Conservation (phyloP, 2,113 vertebrate species). For the Cairina moschata region DNA sequence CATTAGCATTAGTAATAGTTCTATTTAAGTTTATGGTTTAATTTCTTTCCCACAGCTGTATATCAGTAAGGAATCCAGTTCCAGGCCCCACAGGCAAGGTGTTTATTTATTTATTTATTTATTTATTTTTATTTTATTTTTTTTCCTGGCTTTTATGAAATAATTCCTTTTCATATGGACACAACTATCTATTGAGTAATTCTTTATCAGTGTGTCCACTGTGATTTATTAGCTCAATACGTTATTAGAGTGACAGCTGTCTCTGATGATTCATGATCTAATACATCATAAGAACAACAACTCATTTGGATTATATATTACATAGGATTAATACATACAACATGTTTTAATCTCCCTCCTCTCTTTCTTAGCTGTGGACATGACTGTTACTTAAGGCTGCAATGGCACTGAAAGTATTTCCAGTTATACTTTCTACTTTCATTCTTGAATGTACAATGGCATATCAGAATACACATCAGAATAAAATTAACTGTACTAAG, state of each 20-base stretch:
- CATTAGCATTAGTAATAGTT: not conserved
- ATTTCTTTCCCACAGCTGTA: not conserved
- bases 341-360: not conserved
- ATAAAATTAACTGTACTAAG: not conserved
- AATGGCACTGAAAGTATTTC: not conserved
- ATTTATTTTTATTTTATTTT: not conserved
- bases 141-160: slow-evolving; percentile 42
- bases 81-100: not conserved
- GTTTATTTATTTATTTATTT: too few species aligned
- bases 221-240: slow-evolving; percentile 72
- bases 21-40: not conserved
- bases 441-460: not conserved
- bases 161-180: slow-evolving; percentile 39
- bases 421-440: not conserved
- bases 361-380: not conserved
- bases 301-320: slow-evolving; percentile 57
- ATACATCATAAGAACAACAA: slow-evolving; percentile 73
- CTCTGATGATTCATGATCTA: slow-evolving; percentile 73
- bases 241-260: slow-evolving; percentile 66
- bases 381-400: not conserved
- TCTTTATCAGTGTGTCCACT: slow-evolving; percentile 55
- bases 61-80: slow-evolving; percentile 20
- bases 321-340: slow-evolving; percentile 25
- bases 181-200: slow-evolving; percentile 55
- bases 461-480: not conserved